phyloP scores from a whole-genome alignment of 2,888 invertebrate species.

The Gibbula magus region DNA sequence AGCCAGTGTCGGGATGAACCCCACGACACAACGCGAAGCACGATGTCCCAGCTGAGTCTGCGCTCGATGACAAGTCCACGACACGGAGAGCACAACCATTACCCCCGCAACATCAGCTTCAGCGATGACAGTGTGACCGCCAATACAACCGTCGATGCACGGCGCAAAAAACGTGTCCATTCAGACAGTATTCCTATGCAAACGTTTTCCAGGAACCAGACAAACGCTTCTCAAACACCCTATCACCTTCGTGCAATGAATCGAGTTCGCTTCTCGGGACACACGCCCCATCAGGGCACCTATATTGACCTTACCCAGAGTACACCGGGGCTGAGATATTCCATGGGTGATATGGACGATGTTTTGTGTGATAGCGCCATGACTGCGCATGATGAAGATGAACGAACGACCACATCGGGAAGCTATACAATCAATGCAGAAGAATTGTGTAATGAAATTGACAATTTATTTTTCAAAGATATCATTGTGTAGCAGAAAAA shows the following conservation, averaged over 20 bases:
- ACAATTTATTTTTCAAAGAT: slow-evolving; percentile 71
- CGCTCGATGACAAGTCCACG: not conserved
- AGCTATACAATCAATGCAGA: slow-evolving; percentile 72
- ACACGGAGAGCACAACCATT: slow-evolving; percentile 28
- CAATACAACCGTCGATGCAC: slow-evolving; percentile 54
- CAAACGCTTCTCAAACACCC: slow-evolving; percentile 10
- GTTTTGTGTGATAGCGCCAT: slow-evolving; percentile 35
- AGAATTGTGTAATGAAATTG: slow-evolving; percentile 71
- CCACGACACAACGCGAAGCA: not conserved
- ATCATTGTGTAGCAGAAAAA: slow-evolving; percentile 54
- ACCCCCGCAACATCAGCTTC: slow-evolving; percentile 63
- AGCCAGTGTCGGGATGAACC: slow-evolving; percentile 1
- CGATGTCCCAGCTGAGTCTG: slow-evolving; percentile 8
- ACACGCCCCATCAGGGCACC: slow-evolving; percentile 35
- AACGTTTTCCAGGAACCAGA: slow-evolving; percentile 16
- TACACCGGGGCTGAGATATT: slow-evolving; percentile 56
- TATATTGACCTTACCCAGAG: slow-evolving; percentile 51
- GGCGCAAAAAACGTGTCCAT: not conserved
- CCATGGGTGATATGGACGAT: slow-evolving; percentile 61
- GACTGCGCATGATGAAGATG: slow-evolving; percentile 50
- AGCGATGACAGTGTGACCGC: slow-evolving; percentile 67
- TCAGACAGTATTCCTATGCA: slow-evolving; percentile 11
- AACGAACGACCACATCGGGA: slow-evolving; percentile 68
- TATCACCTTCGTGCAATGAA: slow-evolving; percentile 7
- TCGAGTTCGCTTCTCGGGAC: not conserved